Percentiles rank a stretch among this genome's conserved stretches.
phyloP scores from a whole-genome alignment of 2,888 invertebrate species.

The Drosophila neutralis region DNA sequence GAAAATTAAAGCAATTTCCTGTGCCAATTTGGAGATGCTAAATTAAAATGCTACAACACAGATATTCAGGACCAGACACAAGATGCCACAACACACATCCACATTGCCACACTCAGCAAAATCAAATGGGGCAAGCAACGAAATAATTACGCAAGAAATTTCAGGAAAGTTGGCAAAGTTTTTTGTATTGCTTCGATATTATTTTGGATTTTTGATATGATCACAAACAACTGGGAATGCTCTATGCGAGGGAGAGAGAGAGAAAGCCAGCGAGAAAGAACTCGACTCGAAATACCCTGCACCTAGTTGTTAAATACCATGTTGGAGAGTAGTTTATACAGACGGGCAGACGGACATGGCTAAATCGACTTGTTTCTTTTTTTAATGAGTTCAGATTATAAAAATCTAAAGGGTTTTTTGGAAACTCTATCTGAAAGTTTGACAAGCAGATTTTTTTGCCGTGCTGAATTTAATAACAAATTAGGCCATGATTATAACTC shows the following conservation, averaged over 20 bases:
- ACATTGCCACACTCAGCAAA: slow-evolving; percentile 1
- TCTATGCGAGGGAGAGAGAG: background rate
- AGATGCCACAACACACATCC: background rate
- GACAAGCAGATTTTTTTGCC: background rate
- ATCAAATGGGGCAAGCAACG: background rate
- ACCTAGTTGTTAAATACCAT: background rate
- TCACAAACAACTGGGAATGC: background rate
- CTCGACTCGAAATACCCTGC: background rate
- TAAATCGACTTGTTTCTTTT: no score
- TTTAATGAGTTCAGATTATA: background rate
- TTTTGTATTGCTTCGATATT: background rate
- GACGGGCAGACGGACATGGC: background rate
- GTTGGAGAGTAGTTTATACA: background rate
- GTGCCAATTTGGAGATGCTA: slow-evolving; percentile 76
- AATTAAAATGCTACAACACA: slow-evolving; percentile 62
- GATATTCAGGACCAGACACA: slow-evolving; percentile 23
- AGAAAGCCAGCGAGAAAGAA: background rate
- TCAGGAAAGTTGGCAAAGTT: background rate
- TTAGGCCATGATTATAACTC: background rate
- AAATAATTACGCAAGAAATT: background rate
- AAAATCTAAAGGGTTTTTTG: background rate
- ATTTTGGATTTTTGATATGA: background rate
- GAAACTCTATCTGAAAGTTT: background rate
- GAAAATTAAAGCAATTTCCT: slow-evolving; percentile 80
- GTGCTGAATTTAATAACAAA: no score